Conservation (phyloP, 2,113 vertebrate species). For the Caranx ignobilis region DNA sequence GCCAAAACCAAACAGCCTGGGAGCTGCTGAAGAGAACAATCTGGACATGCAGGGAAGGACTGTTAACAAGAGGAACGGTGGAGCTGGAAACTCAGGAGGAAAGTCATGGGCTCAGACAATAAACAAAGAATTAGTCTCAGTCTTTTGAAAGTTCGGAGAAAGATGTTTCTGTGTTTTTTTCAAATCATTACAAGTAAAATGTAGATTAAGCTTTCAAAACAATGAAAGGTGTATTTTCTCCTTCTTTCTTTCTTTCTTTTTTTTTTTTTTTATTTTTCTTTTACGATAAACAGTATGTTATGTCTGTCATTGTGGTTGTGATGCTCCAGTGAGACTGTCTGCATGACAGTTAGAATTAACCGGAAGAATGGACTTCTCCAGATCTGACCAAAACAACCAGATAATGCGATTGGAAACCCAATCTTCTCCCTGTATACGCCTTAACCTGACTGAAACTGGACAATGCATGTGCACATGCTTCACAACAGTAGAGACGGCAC, state of each 20-base stretch:
- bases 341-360: too few relatives aligned
- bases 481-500: too few relatives aligned
- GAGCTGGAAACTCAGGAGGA: not conserved
- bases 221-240: not conserved
- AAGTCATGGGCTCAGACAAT: not conserved
- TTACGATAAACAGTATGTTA: not conserved
- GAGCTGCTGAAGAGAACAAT: conserved; percentile 52
- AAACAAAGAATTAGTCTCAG: not conserved
- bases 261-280: too few relatives aligned
- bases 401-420: too few relatives aligned
- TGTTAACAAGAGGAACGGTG: not conserved
- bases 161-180: not conserved
- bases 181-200: not conserved
- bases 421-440: too few relatives aligned
- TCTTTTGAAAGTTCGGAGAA: not conserved
- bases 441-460: too few relatives aligned
- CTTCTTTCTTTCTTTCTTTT: too few relatives aligned
- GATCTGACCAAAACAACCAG: too few relatives aligned
- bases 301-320: not conserved
- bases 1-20: conserved; percentile 40
- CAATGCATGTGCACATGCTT: too few relatives aligned
- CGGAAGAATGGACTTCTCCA: too few relatives aligned
- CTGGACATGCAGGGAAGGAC: conserved; percentile 51
- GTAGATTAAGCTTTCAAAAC: not conserved
- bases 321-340: not conserved